Conservation (phyloP, 2,888 invertebrate species). For the Timandra comae region DNA sequence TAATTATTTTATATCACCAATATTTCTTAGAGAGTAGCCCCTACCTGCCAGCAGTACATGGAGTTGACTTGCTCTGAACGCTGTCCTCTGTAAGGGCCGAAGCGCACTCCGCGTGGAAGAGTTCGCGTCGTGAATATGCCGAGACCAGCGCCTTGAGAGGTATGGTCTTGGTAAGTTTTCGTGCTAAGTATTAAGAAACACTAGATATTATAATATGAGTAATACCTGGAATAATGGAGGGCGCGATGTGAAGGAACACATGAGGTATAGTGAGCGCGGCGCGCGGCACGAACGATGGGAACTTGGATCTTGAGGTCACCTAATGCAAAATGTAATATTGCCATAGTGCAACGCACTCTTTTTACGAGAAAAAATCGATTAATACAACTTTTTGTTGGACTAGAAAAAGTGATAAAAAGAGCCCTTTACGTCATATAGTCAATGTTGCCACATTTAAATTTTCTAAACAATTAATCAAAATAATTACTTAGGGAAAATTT, state of each 20-base stretch:
- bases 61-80: conserved; percentile 29
- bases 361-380: too few species aligned
- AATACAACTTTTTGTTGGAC: too few species aligned
- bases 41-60: conserved; percentile 59
- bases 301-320: conserved; percentile 26
- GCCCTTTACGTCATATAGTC: too few species aligned
- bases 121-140: conserved; percentile 53
- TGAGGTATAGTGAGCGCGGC: conserved; percentile 56
- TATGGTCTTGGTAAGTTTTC: not conserved
- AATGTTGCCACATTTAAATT: too few species aligned
- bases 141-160: conserved; percentile 44
- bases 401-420: too few species aligned
- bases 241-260: conserved; percentile 50
- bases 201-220: not conserved
- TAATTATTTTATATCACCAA: not conserved
- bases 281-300: conserved; percentile 44
- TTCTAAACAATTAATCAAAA: too few species aligned
- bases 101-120: conserved; percentile 51
- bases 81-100: conserved; percentile 54
- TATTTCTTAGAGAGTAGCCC: not conserved
- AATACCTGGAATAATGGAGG: conserved; percentile 51
- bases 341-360: too few species aligned
- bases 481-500: too few species aligned
- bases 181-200: not conserved
- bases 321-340: not conserved